These are phyloP conservation scores for Trichomalopsis sarcophagae DNA, from an alignment of 1,140 invertebrate genomes.

Conservation along the genomic window DNA sequence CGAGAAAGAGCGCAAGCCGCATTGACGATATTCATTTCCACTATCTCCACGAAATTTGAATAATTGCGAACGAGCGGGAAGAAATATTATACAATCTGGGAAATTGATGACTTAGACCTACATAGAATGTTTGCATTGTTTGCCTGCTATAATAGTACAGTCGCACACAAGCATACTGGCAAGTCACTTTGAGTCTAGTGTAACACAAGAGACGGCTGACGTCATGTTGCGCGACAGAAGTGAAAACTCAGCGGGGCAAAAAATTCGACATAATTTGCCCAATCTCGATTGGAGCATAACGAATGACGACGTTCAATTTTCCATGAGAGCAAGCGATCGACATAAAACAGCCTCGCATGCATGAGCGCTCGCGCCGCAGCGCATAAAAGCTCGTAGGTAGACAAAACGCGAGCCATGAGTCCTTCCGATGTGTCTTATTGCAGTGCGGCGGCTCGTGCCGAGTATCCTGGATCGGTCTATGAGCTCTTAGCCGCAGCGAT, in stretches of 20 bases:
- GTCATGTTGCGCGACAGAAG: background rate
- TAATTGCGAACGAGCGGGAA: background rate
- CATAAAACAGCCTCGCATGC: background rate
- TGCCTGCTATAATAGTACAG: background rate
- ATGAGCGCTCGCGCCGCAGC: background rate
- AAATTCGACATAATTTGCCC: background rate
- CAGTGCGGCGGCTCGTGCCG: background rate
- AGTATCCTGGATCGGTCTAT: background rate
- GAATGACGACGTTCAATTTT: background rate
- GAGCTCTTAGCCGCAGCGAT: background rate
- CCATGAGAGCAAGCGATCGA: background rate
- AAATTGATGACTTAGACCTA: background rate
- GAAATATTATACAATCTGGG: background rate
- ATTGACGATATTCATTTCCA: background rate
- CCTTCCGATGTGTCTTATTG: background rate
- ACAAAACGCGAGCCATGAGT: background rate
- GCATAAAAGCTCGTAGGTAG: background rate
- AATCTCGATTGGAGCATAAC: background rate
- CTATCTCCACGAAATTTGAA: background rate
- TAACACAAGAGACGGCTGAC: background rate
- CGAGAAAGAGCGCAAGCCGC: background rate
- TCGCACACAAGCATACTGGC: background rate
- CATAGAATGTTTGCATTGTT: constrained; percentile 1
- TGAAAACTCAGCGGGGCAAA: background rate
- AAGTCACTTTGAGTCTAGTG: background rate